Evolutionary conservation across 2,888 invertebrate species (phyloP), one percentile per base, ranked within the genome.

Genomic region (Aspidiotus destructor): DNA sequence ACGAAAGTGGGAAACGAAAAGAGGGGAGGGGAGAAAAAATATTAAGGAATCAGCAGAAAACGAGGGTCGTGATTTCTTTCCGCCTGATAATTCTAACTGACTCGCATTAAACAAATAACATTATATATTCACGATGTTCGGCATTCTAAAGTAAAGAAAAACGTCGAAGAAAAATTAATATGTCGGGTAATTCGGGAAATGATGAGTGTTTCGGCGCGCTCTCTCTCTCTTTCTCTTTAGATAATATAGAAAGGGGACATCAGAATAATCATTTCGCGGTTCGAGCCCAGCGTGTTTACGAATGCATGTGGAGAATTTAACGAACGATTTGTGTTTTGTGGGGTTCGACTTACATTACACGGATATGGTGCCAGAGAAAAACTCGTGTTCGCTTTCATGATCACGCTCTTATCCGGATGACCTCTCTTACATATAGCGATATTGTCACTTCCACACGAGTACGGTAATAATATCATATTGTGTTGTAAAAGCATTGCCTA

Each of bases 21-120:
- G 28, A 28, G 52, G 55, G 16, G 55, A 16, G 55, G 17, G 13
- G 42, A 54, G 15, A 58, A 58, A 48, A 65, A 48, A 65, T 55
- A 65, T 58, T 65, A 65, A 65, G 58, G 65, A 65, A 65, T 65
- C 65, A 57, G 65, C 58, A 16, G 13, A 65, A 65, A 65, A 65
- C 17, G 57, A 57, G 65, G 65, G 65, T 65, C 17, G 58, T 28
- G 57, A 65, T 65, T 65, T 60, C 60, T 65, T 65, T 58, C 48
- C 11, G 57, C 58, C 63, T 65, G 53, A 55, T 41, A 65, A 65
- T 58, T 57, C 57, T n/a, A 57, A 55, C 57, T 57, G 60, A 60
- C 65, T 65, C 15, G 65, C 65, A 65, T 65, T 65, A 65, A 65
- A 57, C 48, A 65, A 65, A 65, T 65, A 58, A 65, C 65, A 65